These are phyloP conservation scores for Cyanistes caeruleus DNA, from an alignment of 2,113 vertebrate species.

Conservation along the genomic window DNA sequence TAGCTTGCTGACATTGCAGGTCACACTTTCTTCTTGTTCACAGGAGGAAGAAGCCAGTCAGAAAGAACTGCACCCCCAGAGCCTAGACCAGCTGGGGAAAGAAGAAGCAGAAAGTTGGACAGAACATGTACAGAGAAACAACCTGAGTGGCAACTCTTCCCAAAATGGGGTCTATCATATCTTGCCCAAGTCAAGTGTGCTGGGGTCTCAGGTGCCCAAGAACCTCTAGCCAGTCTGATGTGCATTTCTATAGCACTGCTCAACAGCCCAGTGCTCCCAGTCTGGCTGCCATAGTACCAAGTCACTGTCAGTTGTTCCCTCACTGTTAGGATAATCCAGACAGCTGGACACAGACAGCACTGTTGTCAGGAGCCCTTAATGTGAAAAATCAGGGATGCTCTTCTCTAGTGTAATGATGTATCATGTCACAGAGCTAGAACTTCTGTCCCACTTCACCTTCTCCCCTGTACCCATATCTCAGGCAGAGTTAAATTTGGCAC, in stretches of 20 bases:
- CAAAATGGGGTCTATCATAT: neutral
- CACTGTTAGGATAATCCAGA: neutral
- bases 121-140: neutral
- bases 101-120: neutral
- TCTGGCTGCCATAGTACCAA: neutral
- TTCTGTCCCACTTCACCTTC: neutral
- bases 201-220: neutral
- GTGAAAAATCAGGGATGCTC: neutral
- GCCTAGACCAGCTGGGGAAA: neutral
- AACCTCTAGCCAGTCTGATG: neutral
- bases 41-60: constrained; percentile 56
- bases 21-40: neutral
- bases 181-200: neutral
- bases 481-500: neutral
- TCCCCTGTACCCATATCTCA: neutral
- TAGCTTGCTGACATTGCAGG: neutral
- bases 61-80: neutral
- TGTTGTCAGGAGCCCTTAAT: neutral
- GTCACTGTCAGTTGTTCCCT: neutral
- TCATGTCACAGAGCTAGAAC: neutral
- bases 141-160: neutral
- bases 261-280: neutral
- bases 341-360: neutral
- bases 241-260: neutral
- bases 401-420: neutral